Base-by-base conservation (phyloP, 2,113 vertebrate genomes). In the Myocastor coypus region DNA sequence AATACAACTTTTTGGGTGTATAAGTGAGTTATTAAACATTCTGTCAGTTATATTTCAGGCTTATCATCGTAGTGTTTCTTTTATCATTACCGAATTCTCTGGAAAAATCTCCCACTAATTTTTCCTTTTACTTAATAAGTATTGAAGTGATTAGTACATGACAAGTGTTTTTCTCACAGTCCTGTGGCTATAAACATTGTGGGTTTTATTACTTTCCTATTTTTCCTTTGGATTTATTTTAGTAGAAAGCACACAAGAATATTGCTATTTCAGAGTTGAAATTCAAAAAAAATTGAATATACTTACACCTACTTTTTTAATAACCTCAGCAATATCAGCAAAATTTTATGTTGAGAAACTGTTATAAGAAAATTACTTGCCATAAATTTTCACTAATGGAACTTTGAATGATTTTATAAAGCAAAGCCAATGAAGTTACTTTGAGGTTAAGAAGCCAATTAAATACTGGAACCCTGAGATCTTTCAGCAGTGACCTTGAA, bases 341-440 rank as follows among this genome's bases (percentile, higher is more conserved):
- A 92, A 85, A 95, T 96, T 92, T 88, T 30, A 61, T 82, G 37
- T 71, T 92, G 17, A 85, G 78, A 84, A 92, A 81, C 26, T 93
- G 14, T 64, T 88, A 30, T 68, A 63, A 81, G 40, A 78, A 95
- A 88, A 66, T 73, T 19, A 55, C 19, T 91, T 69, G n/a, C 55
- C 24, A 87, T 14, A 86, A 83, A 57, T 26, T 50, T 13, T 68
- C 42, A 86, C 80, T 89, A 28, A 7, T 83, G 34, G 9, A 71
- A 84, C 30, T 91, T 83, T 40, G 73, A 86, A 82, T 50, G 86
- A 91, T 89, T 78, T 93, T 82, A 46, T 85, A 89, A 96, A 96
- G 78, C 80, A 80, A 81, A 96, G 59, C 94, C 77, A 77, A 10
- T 64, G 66, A 69, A 66, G 55, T 40, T 91, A 90, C 69, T 97